Evolutionary conservation across 2,888 invertebrate genomes (phyloP).

Genomic region (Ennomos quercinarius): DNA sequence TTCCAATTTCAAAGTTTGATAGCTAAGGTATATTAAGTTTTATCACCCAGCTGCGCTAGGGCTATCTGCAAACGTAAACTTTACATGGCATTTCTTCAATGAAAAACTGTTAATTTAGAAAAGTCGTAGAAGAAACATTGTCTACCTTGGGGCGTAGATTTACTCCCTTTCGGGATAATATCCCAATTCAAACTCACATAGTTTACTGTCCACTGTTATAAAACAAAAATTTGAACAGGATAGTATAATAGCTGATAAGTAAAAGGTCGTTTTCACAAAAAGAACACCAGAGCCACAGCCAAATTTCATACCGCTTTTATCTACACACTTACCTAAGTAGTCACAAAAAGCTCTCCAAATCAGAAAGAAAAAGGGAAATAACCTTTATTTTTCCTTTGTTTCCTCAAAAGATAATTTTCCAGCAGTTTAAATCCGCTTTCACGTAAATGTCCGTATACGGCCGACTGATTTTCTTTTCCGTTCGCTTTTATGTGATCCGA

Average conservation of each 20-base stretch:
- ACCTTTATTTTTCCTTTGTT: slow-evolving; percentile 43
- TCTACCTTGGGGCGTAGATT: too few species aligned
- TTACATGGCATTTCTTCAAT: too few species aligned
- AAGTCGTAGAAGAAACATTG: too few species aligned
- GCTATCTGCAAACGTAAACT: too few species aligned
- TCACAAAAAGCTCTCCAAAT: slow-evolving; percentile 27
- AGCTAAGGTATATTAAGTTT: too few species aligned
- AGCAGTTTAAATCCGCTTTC: slow-evolving; percentile 67
- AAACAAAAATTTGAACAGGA: neutral
- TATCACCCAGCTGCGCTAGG: too few species aligned
- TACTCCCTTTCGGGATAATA: too few species aligned
- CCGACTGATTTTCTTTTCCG: slow-evolving; percentile 60
- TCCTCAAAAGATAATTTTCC: slow-evolving; percentile 50
- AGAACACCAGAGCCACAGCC: slow-evolving; percentile 1
- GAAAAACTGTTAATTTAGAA: too few species aligned
- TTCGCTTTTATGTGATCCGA: slow-evolving; percentile 65
- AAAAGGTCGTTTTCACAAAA: slow-evolving; percentile 1
- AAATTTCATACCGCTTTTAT: slow-evolving; percentile 22
- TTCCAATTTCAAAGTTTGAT: too few species aligned
- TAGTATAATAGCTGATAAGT: neutral
- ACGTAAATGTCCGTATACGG: slow-evolving; percentile 61
- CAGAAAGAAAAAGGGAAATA: slow-evolving; percentile 26
- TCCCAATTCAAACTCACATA: too few species aligned
- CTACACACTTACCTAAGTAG: slow-evolving; percentile 29
- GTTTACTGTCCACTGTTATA: neutral